phyloP scores from a whole-genome alignment of 1,140 invertebrate genomes.

The Drosophila subobscura region DNA sequence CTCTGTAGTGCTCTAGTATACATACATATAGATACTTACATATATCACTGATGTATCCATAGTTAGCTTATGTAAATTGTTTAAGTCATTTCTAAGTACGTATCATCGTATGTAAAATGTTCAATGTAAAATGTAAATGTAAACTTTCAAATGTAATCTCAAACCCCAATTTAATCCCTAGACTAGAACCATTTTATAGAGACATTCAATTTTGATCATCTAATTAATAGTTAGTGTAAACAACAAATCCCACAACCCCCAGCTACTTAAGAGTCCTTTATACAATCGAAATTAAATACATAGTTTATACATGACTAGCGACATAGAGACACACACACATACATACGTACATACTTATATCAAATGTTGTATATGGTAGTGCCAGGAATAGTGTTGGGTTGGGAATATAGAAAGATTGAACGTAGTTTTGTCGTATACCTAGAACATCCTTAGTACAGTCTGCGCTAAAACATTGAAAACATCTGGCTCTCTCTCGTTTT shows the following conservation, averaged over 20 bases:
- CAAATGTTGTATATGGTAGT: constrained; percentile 2
- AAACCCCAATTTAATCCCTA: too few species aligned
- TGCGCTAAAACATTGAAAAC: not conserved
- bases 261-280: too few species aligned
- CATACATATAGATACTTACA: constrained; percentile 16
- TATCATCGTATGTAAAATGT: constrained; percentile 17
- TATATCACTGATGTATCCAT: constrained; percentile 8
- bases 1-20: not conserved
- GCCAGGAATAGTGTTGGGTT: not conserved
- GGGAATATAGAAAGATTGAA: not conserved
- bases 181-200: too few species aligned
- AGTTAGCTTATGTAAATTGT: constrained; percentile 35
- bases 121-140: too few species aligned
- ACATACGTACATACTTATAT: constrained; percentile 10
- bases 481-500: constrained; percentile 33
- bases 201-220: too few species aligned
- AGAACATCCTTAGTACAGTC: constrained; percentile 13
- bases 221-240: too few species aligned
- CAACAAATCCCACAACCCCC: too few species aligned
- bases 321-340: not conserved
- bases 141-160: too few species aligned
- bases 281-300: not conserved
- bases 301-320: constrained; percentile 3
- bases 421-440: constrained; percentile 19
- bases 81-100: constrained; percentile 29